A percentile compares a stretch with the other conserved stretches of the same genome.
phyloP scores from a whole-genome alignment of 2,888 invertebrate species.

The Theretra japonica region DNA sequence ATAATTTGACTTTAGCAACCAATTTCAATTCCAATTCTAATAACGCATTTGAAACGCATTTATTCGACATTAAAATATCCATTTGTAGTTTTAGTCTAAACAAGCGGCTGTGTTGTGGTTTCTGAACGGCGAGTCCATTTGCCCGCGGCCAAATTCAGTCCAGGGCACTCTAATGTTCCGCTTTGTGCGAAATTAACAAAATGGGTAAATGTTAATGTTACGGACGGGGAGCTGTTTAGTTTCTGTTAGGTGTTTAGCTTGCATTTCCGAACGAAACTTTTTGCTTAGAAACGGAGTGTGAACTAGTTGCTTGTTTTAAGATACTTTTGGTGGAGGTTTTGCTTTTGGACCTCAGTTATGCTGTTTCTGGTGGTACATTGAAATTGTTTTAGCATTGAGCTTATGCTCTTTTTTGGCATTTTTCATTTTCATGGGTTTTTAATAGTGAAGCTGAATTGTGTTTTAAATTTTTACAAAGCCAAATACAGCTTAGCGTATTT shows the following conservation, averaged over 20 bases:
- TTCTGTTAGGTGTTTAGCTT: constrained; percentile 32
- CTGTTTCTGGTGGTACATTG: no score
- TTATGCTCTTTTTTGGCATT: no score
- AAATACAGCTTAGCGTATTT: no score
- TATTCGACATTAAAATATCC: constrained; percentile 54
- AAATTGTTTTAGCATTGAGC: no score
- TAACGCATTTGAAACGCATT: constrained; percentile 31
- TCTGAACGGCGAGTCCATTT: constrained; percentile 61
- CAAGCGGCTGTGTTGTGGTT: constrained; percentile 63
- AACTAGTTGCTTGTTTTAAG: not conserved
- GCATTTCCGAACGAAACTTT: constrained; percentile 2
- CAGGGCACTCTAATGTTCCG: constrained; percentile 61
- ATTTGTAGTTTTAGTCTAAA: constrained; percentile 64
- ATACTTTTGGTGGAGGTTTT: not conserved
- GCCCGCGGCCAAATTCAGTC: constrained; percentile 65
- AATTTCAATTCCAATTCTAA: constrained; percentile 26
- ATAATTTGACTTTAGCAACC: not conserved
- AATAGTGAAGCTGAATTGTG: no score
- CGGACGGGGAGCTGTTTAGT: constrained; percentile 40
- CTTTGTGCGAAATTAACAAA: constrained; percentile 65
- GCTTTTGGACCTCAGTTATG: not conserved
- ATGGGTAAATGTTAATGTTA: constrained; percentile 59
- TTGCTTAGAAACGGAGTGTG: not conserved
- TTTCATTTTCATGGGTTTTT: no score
- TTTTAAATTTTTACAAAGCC: no score